Base-by-base conservation (phyloP, 2,888 invertebrate species). In the Linnaemya vulpina region DNA sequence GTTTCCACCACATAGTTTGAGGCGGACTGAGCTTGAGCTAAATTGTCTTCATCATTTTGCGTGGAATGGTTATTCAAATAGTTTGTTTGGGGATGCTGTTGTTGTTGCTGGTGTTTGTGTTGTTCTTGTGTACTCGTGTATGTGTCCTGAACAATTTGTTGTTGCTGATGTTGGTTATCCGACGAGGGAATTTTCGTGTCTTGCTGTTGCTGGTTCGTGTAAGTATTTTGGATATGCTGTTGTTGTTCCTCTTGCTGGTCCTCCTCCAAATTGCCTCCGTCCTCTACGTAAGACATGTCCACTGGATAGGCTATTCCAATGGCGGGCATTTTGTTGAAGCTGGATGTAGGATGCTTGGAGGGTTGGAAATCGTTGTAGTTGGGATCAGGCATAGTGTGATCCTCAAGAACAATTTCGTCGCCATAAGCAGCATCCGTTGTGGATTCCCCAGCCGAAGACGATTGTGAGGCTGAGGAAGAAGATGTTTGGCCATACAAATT, bases 301-400 rank as follows among this genome's bases (percentile, higher is more conserved):
- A 91, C 90, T 0, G 92, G 91, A 25, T 91, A 92, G 1, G 91
- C 92, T 63, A 91, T 90, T 25, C 91, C 91, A 75, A 90, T 86
- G 3, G 89, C 90, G 0, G 91, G 91, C 92, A 92, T 92, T 86
- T 91, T 92, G 73, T 92, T 92, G 62, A 92, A 92, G 53, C 92
- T 89, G 0, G 91, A 91, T 3, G 91, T 92, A 7, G 89, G 90
- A 0, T 89, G 89, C 0, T 87, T 86, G 8, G 86, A 68, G 0
- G 87, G 62, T 0, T 87, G 82, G 4, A 85, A 88, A 77, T 91
- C 91, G 25, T 91, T 87, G 65, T 91, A 91, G 20, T 88, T 86
- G 7, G 46, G 88, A 0, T 89, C 88, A 0, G 91, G 92, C 87
- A 90, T 85, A 0, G 92, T 90, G 70, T 92, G 90, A 4, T 91